phyloP scores from a whole-genome alignment of 1,140 invertebrate genomes.

The Mamestra configurata region DNA sequence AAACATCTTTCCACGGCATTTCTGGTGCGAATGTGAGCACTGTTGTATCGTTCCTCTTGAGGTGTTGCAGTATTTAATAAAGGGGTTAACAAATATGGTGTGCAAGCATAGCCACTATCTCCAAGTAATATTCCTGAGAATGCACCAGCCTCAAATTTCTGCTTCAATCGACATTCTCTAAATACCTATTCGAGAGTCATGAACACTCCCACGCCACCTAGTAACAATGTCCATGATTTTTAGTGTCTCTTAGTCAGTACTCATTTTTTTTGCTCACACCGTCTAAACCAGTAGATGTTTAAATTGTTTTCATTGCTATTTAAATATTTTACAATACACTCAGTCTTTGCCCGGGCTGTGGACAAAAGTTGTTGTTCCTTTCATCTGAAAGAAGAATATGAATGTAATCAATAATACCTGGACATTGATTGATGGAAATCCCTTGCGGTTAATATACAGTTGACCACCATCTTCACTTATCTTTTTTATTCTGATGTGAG shows the following conservation, averaged over 20 bases:
- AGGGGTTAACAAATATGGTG: slow-evolving; percentile 48
- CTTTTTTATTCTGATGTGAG: neutral
- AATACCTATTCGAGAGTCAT: slow-evolving; percentile 54
- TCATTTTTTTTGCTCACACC: too few relatives aligned
- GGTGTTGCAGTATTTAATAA: slow-evolving; percentile 9
- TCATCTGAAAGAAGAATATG: neutral
- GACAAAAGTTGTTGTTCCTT: neutral
- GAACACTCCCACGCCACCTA: slow-evolving; percentile 43
- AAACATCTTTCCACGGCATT: slow-evolving; percentile 11
- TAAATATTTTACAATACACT: neutral
- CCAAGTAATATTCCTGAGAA: slow-evolving; percentile 33
- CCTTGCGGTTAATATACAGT: neutral
- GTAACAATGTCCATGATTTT: slow-evolving; percentile 50
- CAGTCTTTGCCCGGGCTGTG: neutral
- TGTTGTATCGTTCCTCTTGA: neutral
- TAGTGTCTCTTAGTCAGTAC: too few relatives aligned
- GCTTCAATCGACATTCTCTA: slow-evolving; percentile 31
- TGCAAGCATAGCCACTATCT: too few relatives aligned
- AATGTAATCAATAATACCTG: neutral
- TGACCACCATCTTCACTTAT: neutral
- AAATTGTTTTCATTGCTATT: too few relatives aligned
- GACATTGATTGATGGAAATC: neutral
- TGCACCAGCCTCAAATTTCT: slow-evolving; percentile 34
- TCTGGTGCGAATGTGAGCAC: neutral
- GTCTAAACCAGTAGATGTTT: too few relatives aligned